phyloP scores from a whole-genome alignment of 2,888 invertebrate species.

The Protula sp. region DNA sequence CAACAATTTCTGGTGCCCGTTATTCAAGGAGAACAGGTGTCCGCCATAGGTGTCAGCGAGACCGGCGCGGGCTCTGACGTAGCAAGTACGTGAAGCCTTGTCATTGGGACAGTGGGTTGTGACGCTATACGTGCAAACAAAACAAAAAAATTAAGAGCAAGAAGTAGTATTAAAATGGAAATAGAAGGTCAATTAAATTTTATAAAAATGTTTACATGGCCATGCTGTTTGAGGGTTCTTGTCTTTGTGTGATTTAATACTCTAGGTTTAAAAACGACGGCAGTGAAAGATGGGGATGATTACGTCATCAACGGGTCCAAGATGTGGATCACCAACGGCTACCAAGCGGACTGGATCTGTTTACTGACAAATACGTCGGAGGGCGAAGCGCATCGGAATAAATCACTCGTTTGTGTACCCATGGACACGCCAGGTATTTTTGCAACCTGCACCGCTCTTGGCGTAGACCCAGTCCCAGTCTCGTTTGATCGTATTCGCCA shows the following conservation, averaged over 20 bases:
- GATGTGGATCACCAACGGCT: conserved; percentile 61
- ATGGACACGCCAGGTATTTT: conserved; percentile 54
- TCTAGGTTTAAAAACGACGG: conserved; percentile 56
- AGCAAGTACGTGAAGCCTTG: conserved; percentile 41
- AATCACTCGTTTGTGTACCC: conserved; percentile 59
- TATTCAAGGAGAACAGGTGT: conserved; percentile 56
- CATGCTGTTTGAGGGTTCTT: too few species aligned
- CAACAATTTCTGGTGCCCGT: conserved; percentile 56
- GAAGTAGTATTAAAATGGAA: too few species aligned
- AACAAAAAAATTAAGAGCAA: too few species aligned
- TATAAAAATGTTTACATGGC: too few species aligned
- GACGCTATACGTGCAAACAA: too few species aligned
- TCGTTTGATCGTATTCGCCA: too few species aligned
- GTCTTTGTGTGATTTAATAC: too few species aligned
- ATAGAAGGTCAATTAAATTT: too few species aligned
- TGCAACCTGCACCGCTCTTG: too few species aligned
- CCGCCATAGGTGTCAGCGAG: conserved; percentile 59
- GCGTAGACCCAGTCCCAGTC: too few species aligned
- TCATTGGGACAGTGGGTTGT: too few species aligned
- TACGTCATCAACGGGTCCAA: conserved; percentile 59
- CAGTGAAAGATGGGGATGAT: conserved; percentile 50
- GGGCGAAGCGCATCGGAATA: conserved; percentile 55
- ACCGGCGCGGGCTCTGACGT: conserved; percentile 58
- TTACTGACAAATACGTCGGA: conserved; percentile 58
- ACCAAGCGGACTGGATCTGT: conserved; percentile 61